Conservation (phyloP, 2,113 vertebrate species). For the Psammodynastes pulverulentus region DNA sequence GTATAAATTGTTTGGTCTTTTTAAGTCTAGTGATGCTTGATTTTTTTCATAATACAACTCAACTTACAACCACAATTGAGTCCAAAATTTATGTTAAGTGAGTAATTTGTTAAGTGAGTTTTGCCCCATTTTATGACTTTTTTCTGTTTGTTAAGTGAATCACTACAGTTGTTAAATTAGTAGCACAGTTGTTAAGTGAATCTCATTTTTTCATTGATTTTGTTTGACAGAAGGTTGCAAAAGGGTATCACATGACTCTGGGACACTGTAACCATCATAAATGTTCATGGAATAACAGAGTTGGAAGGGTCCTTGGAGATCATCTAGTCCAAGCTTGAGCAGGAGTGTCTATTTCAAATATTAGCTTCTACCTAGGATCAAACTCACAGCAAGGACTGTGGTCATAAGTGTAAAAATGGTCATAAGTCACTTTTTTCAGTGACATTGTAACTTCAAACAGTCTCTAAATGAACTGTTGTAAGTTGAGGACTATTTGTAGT, state of each 20-base stretch:
- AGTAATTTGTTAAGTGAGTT: background rate
- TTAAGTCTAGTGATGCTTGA: slow-evolving; percentile 42
- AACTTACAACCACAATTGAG: background rate
- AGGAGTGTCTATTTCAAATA: no score
- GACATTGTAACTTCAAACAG: background rate
- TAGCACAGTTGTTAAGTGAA: background rate
- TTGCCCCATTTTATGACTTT: background rate
- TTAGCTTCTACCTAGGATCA: no score
- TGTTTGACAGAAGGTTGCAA: background rate
- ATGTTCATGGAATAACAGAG: no score
- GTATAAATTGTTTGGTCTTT: slow-evolving; percentile 60
- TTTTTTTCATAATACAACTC: slow-evolving; percentile 37
- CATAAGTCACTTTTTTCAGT: background rate
- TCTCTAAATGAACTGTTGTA: background rate
- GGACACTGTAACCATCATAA: background rate
- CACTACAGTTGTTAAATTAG: no score
- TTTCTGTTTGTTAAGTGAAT: background rate
- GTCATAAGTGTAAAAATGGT: background rate
- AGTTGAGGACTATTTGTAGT: background rate
- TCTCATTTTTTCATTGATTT: background rate
- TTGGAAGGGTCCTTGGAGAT: no score
- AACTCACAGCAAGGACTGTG: no score
- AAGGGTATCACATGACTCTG: background rate
- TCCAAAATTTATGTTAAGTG: background rate
- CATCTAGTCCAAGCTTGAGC: no score